These are phyloP conservation scores for Thunnus albacares DNA, from an alignment of 2,797 vertebrate genomes.

Conservation along the genomic window DNA sequence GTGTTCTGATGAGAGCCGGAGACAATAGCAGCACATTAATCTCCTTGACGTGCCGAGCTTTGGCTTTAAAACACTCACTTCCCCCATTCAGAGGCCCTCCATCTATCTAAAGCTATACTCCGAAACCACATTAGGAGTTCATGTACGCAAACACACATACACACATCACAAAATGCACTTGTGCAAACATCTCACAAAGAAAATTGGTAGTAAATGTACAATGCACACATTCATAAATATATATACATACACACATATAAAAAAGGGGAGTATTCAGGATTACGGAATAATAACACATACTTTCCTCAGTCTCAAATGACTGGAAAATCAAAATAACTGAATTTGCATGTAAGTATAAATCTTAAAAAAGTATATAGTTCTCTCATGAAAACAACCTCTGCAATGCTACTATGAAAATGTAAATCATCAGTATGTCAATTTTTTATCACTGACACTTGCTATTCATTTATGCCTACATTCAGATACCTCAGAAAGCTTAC, in stretches of 20 bases:
- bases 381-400: background rate
- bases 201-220: slow-evolving; percentile 8
- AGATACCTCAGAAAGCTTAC: no score
- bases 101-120: slow-evolving; percentile 58
- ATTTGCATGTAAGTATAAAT: background rate
- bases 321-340: background rate
- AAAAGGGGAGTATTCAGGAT: background rate
- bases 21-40: slow-evolving; percentile 88
- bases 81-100: slow-evolving; percentile 57
- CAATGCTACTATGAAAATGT: background rate
- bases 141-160: slow-evolving; percentile 5
- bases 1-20: slow-evolving; percentile 85
- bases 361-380: background rate
- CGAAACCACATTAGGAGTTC: slow-evolving; percentile 51
- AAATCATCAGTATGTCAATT: no score
- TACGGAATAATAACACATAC: background rate
- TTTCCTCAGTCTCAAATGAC: background rate
- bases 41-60: slow-evolving; percentile 80
- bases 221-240: background rate
- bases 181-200: slow-evolving; percentile 7
- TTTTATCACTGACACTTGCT: no score
- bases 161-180: background rate
- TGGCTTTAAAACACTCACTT: slow-evolving; percentile 74
- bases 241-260: background rate
- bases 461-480: no score